Base-by-base conservation (phyloP, 2,113 vertebrate species). In the Chrysemys picta region DNA sequence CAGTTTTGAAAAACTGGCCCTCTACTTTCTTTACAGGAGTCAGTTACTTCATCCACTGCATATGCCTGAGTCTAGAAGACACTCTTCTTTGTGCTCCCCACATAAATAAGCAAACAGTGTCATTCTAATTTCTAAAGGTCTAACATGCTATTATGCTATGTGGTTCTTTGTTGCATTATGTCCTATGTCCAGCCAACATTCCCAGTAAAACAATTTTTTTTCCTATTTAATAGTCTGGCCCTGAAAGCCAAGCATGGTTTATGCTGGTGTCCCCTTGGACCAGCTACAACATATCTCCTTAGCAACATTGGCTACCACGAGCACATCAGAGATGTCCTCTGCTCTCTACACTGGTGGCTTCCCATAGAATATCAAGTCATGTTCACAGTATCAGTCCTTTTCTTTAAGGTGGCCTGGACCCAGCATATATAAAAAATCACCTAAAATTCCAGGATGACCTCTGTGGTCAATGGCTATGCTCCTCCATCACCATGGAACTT, bases 31-130 rank as follows among this genome's bases (percentile, higher is more conserved):
- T 6, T 42, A 9, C 53, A 57, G 22, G 80, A 38, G 80, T 49
- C 59, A 69, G 81, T 22, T 19, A 88, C 31, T 89, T 80, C n/a
- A 6, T 57, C 45, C 54, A 69, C 59, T 0, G 0, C 52, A 17
- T 9, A 21, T 24, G n/a, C 52, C 53, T 56, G 52, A n/a, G 10
- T 25, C n/a, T 14, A 17, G 53, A 82, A 80, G 85, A 72, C 1
- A 0, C 38, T 65, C 0, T 0, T 75, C 5, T 81, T 24, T 10
- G 1, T 0, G 47, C 82, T 35, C 17, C 7, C 0, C 49, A 69
- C 13, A 27, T 83, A 76, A 57, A 75, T 79, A 65, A 65, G 62
- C 5, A 90, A 6, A 29, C 0, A 0, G 5, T 87, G 86, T 49
- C 42, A 78, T 89, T 84, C 81, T 54, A 25, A 21, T 72, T 45